Evolutionary conservation across 2,797 vertebrate genomes (phyloP).

Genomic region (Sphenopsis melanotis): DNA sequence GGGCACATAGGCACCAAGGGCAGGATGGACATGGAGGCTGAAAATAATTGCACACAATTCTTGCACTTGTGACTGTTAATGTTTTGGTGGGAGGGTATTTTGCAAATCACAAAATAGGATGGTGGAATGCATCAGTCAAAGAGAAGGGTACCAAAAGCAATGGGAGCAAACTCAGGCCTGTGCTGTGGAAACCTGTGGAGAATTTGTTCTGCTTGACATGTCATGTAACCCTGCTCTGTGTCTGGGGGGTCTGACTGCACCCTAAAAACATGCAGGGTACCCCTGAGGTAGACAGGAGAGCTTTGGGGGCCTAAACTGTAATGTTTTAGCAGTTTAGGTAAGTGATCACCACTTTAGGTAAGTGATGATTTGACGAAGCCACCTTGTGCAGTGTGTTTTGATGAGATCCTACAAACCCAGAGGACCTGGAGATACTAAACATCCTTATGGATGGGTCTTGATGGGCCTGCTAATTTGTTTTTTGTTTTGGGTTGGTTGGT

Average conservation of each 20-base stretch:
- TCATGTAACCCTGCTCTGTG: not conserved
- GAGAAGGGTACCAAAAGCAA: rapidly evolving
- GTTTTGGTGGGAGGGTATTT: not conserved
- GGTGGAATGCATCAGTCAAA: rapidly evolving
- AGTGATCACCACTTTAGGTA: not conserved
- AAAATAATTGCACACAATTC: not conserved
- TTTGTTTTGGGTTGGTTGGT: not conserved
- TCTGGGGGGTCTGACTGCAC: not conserved
- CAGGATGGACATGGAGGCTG: not conserved
- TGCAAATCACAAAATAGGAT: not conserved
- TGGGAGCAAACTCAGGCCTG: rapidly evolving
- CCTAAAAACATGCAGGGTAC: rapidly evolving
- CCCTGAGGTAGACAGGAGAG: not conserved
- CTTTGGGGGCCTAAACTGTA: not conserved
- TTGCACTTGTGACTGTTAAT: rapidly evolving
- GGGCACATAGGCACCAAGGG: not conserved
- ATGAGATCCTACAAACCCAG: not conserved
- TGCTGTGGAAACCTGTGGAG: not conserved
- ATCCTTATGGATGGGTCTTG: not conserved
- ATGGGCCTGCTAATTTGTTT: not conserved
- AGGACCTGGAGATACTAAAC: not conserved
- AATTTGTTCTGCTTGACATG: rapidly evolving
- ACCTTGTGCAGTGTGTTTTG: not conserved
- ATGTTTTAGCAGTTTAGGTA: not conserved
- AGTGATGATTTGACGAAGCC: not conserved